A percentile compares a stretch with the other conserved stretches of the same genome.
Evolutionary conservation across 2,888 invertebrate species (phyloP).

Genomic region (Scaptomyza parva): DNA sequence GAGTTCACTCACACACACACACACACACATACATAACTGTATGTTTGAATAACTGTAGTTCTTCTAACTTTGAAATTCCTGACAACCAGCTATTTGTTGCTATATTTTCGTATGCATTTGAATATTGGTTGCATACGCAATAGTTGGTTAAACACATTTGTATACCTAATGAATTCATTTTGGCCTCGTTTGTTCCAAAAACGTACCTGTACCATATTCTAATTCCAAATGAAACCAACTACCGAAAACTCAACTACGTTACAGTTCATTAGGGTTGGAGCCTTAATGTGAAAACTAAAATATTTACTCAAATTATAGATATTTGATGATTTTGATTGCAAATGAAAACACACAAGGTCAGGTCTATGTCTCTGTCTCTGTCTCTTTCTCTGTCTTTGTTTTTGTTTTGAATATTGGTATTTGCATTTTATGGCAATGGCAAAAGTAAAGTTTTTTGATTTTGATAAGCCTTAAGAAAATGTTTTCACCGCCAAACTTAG

Average conservation of each 20-base stretch:
- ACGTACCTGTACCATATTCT: not conserved
- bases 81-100: not conserved
- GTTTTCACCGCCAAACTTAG: too few species aligned
- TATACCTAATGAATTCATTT: not conserved
- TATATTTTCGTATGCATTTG: slow-evolving; percentile 14
- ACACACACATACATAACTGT: slow-evolving; percentile 6
- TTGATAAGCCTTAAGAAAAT: too few species aligned
- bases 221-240: not conserved
- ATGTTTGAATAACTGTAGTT: not conserved
- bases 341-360: not conserved
- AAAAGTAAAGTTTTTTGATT: too few species aligned
- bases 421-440: too few species aligned
- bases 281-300: slow-evolving; percentile 2
- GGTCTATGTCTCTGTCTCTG: too few species aligned
- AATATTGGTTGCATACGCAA: slow-evolving; percentile 1
- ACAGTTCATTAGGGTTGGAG: slow-evolving; percentile 2
- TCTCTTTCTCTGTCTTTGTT: too few species aligned
- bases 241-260: slow-evolving; percentile 1
- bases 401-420: too few species aligned
- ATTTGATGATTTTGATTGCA: not conserved
- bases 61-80: not conserved
- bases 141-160: not conserved
- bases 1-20: not conserved
- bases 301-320: not conserved
- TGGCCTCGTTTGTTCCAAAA: not conserved